Evolutionary conservation across 1,140 invertebrate species (phyloP).

Genomic region (Ips nitidus): DNA sequence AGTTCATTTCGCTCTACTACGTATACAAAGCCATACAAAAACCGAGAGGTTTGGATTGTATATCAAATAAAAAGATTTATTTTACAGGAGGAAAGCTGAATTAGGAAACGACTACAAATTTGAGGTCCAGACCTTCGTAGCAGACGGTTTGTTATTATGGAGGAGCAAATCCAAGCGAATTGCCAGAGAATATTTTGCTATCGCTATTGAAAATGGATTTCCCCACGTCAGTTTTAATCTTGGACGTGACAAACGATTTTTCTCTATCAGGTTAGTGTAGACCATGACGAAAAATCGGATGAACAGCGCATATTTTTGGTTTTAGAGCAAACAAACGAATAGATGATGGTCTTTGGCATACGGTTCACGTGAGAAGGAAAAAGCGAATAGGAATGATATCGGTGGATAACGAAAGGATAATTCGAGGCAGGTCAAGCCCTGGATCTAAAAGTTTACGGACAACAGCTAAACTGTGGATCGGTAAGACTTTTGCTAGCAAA

Average conservation of each 20-base stretch:
- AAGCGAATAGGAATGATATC: conserved; percentile 68
- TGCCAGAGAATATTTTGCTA: conserved; percentile 60
- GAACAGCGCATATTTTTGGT: background rate
- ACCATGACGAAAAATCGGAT: background rate
- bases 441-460: conserved; percentile 71
- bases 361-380: conserved; percentile 64
- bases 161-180: conserved; percentile 54
- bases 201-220: conserved; percentile 63
- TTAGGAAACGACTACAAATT: conserved; percentile 71
- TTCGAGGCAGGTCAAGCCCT: conserved; percentile 62
- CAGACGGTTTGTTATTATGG: conserved; percentile 71
- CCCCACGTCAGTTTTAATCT: conserved; percentile 67
- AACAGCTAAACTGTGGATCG: conserved; percentile 76
- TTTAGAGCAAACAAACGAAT: conserved; percentile 60
- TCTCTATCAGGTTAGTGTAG: conserved; percentile 54
- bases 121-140: conserved; percentile 65
- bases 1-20: conserved; percentile 10
- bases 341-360: conserved; percentile 75
- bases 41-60: background rate
- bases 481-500: conserved; percentile 51
- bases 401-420: conserved; percentile 66
- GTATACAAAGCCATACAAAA: too few species aligned
- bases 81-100: conserved; percentile 62
- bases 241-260: conserved; percentile 59
- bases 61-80: conserved; percentile 5